Base-by-base conservation (phyloP, 1,140 invertebrate species). In the Probaryconus sp. region DNA sequence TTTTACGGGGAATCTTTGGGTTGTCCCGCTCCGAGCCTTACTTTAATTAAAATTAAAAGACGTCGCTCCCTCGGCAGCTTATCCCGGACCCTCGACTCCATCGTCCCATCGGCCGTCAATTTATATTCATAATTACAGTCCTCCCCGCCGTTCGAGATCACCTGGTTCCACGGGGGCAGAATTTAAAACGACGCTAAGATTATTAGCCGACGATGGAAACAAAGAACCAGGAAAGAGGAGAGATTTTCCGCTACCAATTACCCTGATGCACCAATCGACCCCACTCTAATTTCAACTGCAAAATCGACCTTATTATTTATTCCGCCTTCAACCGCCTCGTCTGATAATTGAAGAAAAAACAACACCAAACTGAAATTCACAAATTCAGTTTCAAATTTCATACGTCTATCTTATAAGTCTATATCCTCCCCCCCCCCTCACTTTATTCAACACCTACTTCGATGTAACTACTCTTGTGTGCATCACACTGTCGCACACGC, bases 31-130 rank as follows among this genome's bases (percentile, higher is more conserved):
- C 31, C 50, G 43, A 78, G 79, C 77, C 64, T 79, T 79, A 77
- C 78, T 83, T 85, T 87, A 85, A 86, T 85, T 86, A 85, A 87
- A 86, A 86, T 86, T 86, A 86, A 86, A 84, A 85, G 83, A 83
- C 79, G 81, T 77, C 18, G 53, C 43, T 56, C 60, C 55, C 61
- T 63, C 35, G 45, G 55, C 30, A 31, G 35, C 64, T 55, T 45
- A 48, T 42, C 68, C 56, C 63, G 35, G 35, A 55, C 65, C 68
- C 63, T 65, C 56, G 51, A 69, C 69, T 76, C 47, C 63, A 58
- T 31, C 51, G 45, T 61, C 53, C 71, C 56, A 42, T 79, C 73
- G 72, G 48, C 69, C 83, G 79, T 79, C 84, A 81, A 87, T 85
- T 86, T 85, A 85, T 85, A 85, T 85, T 86, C 85, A 86, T 86